phyloP scores from a whole-genome alignment of 2,113 vertebrate genomes.

The Menura novaehollandiae region DNA sequence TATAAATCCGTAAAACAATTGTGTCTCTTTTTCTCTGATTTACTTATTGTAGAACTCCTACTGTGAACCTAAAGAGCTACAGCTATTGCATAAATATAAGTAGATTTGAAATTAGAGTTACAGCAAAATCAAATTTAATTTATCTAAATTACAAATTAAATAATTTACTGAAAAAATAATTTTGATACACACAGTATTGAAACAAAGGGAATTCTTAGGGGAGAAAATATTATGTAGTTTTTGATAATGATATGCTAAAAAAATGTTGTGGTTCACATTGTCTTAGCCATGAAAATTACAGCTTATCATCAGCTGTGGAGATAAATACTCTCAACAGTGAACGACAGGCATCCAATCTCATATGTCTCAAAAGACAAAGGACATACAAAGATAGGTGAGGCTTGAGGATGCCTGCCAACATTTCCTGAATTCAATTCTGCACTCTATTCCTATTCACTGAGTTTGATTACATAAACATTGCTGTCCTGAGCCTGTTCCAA shows the following conservation, averaged over 20 bases:
- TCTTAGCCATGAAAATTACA: not conserved
- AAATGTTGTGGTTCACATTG: not conserved
- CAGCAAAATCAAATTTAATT: not conserved
- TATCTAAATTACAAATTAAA: not conserved
- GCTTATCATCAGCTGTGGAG: not conserved
- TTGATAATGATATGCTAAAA: not conserved
- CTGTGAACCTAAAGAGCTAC: not conserved
- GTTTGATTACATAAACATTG: not conserved
- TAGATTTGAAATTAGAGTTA: not conserved
- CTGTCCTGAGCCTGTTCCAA: not conserved
- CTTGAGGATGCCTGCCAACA: not conserved
- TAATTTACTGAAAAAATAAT: not conserved
- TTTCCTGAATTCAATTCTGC: not conserved
- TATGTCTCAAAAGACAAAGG: not conserved
- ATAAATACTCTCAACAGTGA: not conserved
- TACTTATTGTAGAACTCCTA: not conserved
- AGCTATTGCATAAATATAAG: not conserved
- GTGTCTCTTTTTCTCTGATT: not conserved
- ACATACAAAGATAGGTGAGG: not conserved
- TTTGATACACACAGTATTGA: not conserved
- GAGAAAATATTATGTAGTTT: not conserved
- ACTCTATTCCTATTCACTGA: not conserved
- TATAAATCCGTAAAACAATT: not conserved
- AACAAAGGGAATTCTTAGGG: not conserved
- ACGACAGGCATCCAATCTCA: accelerated